phyloP scores from a whole-genome alignment of 2,113 vertebrate species.

The Pampusana beccarii region DNA sequence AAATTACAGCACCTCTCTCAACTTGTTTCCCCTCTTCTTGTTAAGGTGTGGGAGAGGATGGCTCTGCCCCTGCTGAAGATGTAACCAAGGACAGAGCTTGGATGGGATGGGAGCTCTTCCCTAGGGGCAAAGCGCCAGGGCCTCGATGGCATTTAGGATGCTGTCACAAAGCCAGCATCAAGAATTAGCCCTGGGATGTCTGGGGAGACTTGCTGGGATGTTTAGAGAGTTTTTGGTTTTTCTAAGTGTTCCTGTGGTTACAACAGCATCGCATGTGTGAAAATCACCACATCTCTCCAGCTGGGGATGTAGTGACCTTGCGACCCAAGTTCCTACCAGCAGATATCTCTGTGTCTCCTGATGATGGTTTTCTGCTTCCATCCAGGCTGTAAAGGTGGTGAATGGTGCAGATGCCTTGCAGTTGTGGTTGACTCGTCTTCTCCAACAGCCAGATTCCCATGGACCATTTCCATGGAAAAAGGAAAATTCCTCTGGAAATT shows the following conservation, averaged over 20 bases:
- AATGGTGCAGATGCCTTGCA: neutral
- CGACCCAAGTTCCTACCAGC: neutral
- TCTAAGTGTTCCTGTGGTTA: conserved; percentile 41
- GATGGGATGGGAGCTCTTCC: neutral
- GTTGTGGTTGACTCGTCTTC: neutral
- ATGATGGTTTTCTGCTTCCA: neutral
- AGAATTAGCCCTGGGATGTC: conserved; percentile 43
- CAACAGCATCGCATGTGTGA: neutral
- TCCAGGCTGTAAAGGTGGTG: neutral
- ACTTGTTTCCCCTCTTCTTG: neutral
- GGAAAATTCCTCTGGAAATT: conserved; percentile 31
- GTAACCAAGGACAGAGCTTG: neutral
- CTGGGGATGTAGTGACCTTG: neutral
- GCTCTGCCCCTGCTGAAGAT: neutral
- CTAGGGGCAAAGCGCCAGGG: fast-evolving
- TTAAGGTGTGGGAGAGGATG: neutral
- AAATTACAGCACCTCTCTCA: neutral
- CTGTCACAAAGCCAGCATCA: conserved; percentile 2
- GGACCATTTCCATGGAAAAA: conserved; percentile 22
- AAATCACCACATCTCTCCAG: neutral
- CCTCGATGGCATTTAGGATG: neutral
- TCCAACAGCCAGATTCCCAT: neutral
- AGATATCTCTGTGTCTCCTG: neutral
- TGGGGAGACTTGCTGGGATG: conserved; percentile 17
- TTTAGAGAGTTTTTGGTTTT: conserved; percentile 54